Percentiles rank a stretch among this genome's conserved stretches.
phyloP scores from a whole-genome alignment of 1,140 invertebrate genomes.

The Lepidurus couesii region DNA sequence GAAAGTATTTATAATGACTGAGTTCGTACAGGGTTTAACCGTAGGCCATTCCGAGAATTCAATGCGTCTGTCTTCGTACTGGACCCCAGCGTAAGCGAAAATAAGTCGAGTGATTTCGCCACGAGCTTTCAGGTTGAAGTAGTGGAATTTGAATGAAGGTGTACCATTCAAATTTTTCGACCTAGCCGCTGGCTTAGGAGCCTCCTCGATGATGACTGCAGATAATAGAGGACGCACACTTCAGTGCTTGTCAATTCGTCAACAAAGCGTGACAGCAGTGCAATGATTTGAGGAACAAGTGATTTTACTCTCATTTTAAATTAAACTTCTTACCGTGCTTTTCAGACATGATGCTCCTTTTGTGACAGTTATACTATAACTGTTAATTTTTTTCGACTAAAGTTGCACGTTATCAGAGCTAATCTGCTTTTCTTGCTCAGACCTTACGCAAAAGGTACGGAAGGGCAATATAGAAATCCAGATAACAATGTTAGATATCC shows the following conservation, averaged over 20 bases:
- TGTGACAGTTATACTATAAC: too few species aligned
- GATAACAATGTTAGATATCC: not conserved
- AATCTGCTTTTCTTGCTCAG: too few species aligned
- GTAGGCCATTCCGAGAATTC: conserved; percentile 42
- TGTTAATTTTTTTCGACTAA: too few species aligned
- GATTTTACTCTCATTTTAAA: not conserved
- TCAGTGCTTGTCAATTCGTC: not conserved
- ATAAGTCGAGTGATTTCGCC: conserved; percentile 63
- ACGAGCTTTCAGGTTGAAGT: conserved; percentile 60
- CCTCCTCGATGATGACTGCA: not conserved
- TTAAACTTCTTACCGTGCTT: not conserved
- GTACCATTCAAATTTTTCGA: conserved; percentile 27
- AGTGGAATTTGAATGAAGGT: conserved; percentile 53
- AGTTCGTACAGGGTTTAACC: conserved; percentile 41
- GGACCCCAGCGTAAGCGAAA: conserved; percentile 55
- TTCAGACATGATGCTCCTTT: not conserved
- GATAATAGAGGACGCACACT: not conserved
- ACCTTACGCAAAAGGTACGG: not conserved
- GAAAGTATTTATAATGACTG: not conserved
- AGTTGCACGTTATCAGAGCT: too few species aligned
- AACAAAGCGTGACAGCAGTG: not conserved
- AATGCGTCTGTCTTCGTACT: conserved; percentile 58
- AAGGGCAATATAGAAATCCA: not conserved
- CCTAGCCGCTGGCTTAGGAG: not conserved
- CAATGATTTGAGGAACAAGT: not conserved